These are phyloP conservation scores for Lepus oiostolus DNA, from an alignment of 2,797 vertebrate species.

Conservation along the genomic window DNA sequence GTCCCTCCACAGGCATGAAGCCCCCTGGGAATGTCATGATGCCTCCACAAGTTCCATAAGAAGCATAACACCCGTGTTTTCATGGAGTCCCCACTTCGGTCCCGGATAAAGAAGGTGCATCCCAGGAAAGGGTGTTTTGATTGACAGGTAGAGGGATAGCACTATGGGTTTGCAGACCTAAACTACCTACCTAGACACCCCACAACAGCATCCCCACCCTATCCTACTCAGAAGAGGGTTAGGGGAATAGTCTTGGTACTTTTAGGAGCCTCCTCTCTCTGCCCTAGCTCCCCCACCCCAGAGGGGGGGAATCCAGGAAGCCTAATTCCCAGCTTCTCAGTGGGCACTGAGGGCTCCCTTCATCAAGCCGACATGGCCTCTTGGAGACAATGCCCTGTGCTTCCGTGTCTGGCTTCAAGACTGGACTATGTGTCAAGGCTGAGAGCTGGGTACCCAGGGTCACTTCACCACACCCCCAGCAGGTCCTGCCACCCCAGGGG, in stretches of 20 bases:
- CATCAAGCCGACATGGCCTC: background rate
- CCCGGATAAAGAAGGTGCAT: too few species aligned
- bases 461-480: background rate
- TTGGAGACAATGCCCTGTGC: rapidly evolving
- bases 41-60: too few species aligned
- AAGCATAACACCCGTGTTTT: too few species aligned
- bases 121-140: too few species aligned
- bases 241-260: background rate
- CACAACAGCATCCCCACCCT: background rate
- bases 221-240: background rate
- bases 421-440: background rate
- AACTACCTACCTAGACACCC: too few species aligned
- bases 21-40: too few species aligned
- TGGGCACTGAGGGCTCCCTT: background rate
- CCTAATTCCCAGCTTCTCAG: rapidly evolving
- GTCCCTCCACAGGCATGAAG: too few species aligned
- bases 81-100: too few species aligned
- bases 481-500: background rate
- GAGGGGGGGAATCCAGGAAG: background rate
- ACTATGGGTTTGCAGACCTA: too few species aligned
- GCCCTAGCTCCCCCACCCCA: background rate
- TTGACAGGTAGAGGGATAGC: too few species aligned
- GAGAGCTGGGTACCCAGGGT: background rate
- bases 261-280: background rate
- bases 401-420: background rate